Evolutionary conservation across 2,888 invertebrate genomes (phyloP), one percentile per base, ranked within the genome.

Genomic region (Dione juno): DNA sequence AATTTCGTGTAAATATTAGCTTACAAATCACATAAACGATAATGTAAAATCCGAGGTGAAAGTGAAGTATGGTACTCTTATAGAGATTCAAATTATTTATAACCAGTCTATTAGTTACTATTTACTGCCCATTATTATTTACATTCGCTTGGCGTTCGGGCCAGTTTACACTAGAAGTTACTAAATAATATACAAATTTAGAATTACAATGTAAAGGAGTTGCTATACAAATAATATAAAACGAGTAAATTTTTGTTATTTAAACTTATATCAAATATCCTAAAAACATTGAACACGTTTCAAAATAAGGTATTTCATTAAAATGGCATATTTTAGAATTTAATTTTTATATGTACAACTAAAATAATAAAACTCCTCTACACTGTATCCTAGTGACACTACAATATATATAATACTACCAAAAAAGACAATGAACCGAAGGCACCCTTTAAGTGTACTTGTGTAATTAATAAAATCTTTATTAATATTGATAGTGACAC

Each of bases 61-160:
- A 66, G 58, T 65, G 66, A 70, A 72, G 64, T 67, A 71, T 72
- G 78, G 78, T 76, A 85, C 91, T 90, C 90, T 92, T 88, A 80
- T 67, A 91, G 91, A 92, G 91, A 92, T 91, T 91, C 90, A 80
- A 81, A 82, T 81, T 79, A 82, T 82, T 82, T 81, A 80, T 87
- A 86, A 81, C 87, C 91, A 92, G 90, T 91, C 91, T 89, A 86
- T 87, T 80, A 82, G 87, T 89, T 87, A 74, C 83, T 84, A 82
- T 82, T 84, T 83, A 80, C 83, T 83, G 87, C 88, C 88, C 89
- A 77, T 77, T 73, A 68, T 80, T 87, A 87, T 88, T 76, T 88
- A 90, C 87, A 89, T 79, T 75, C 89, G 91, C 91, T 91, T 85
- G 77, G 91, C 91, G 89, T 80, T 76, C 50, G 74, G 77, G 84